phyloP scores from a whole-genome alignment of 1,140 invertebrate species.

The Tribolium castaneum region DNA sequence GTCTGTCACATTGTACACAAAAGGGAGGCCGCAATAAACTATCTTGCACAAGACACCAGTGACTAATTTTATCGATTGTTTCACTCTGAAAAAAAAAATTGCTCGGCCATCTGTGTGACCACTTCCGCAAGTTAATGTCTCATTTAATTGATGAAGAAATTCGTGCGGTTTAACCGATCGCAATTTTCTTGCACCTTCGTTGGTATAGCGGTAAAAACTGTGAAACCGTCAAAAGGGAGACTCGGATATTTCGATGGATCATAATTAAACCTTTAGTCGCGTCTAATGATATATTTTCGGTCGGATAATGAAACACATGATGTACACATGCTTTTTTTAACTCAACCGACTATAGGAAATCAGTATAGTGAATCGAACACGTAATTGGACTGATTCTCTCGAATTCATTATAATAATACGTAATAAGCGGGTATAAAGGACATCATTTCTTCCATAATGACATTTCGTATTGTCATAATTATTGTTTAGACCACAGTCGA shows the following conservation, averaged over 20 bases:
- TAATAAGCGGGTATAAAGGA: slow-evolving; percentile 44
- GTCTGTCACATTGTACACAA: slow-evolving; percentile 47
- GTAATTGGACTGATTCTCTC: slow-evolving; percentile 39
- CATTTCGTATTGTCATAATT: slow-evolving; percentile 44
- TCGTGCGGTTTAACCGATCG: neutral
- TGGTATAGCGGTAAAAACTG: slow-evolving; percentile 35
- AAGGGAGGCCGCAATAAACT: slow-evolving; percentile 30
- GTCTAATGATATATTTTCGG: slow-evolving; percentile 39
- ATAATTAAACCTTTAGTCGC: slow-evolving; percentile 32
- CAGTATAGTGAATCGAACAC: slow-evolving; percentile 32
- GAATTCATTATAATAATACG: slow-evolving; percentile 47
- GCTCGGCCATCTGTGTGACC: neutral
- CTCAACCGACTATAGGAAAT: slow-evolving; percentile 36
- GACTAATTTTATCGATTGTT: neutral
- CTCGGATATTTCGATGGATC: neutral
- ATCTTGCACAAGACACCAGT: slow-evolving; percentile 7
- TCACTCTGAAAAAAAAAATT: neutral
- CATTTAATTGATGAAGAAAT: neutral
- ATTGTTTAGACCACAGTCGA: slow-evolving; percentile 32
- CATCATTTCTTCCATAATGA: slow-evolving; percentile 45
- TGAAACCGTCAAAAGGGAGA: slow-evolving; percentile 31
- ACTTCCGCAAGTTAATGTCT: neutral
- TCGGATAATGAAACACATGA: slow-evolving; percentile 41
- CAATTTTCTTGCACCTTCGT: slow-evolving; percentile 39
- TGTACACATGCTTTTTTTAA: slow-evolving; percentile 23